Evolutionary conservation across 1,140 invertebrate genomes (phyloP).

Genomic region (Diorhabda elongata): DNA sequence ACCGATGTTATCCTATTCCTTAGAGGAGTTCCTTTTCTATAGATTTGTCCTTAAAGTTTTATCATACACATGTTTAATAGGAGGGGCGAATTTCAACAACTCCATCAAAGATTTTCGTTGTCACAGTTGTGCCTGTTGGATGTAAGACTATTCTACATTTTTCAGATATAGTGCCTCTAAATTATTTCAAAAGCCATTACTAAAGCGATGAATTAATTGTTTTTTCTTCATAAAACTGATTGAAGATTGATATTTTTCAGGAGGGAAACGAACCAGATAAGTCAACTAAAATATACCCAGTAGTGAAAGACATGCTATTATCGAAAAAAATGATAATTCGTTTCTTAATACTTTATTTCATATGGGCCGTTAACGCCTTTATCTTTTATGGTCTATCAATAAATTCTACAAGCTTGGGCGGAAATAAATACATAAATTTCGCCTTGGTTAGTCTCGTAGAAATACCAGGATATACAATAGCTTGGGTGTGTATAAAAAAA

Average conservation of each 20-base stretch:
- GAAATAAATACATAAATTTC: slow-evolving; percentile 61
- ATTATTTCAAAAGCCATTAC: too few species aligned
- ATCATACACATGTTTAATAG: too few species aligned
- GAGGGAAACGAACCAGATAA: not conserved
- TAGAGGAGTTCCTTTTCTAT: too few species aligned
- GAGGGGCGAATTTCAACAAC: too few species aligned
- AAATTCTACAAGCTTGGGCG: slow-evolving; percentile 62
- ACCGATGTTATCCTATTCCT: too few species aligned
- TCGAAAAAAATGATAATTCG: slow-evolving; percentile 49
- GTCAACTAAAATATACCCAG: not conserved
- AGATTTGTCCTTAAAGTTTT: too few species aligned
- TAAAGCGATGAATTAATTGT: too few species aligned
- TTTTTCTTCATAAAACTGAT: too few species aligned
- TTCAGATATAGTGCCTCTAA: too few species aligned
- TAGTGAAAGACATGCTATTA: slow-evolving; percentile 43
- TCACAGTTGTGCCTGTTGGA: too few species aligned
- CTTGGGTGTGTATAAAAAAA: slow-evolving; percentile 52
- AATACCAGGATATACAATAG: slow-evolving; percentile 57
- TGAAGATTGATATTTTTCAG: not conserved
- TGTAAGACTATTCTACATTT: too few species aligned
- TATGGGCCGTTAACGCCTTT: slow-evolving; percentile 64
- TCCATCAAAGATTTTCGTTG: too few species aligned
- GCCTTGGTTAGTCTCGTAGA: slow-evolving; percentile 56
- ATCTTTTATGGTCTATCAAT: slow-evolving; percentile 71
- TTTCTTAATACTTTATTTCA: slow-evolving; percentile 50